Evolutionary conservation across 2,797 vertebrate genomes (phyloP).

Genomic region (Crocodylus rhombifer): DNA sequence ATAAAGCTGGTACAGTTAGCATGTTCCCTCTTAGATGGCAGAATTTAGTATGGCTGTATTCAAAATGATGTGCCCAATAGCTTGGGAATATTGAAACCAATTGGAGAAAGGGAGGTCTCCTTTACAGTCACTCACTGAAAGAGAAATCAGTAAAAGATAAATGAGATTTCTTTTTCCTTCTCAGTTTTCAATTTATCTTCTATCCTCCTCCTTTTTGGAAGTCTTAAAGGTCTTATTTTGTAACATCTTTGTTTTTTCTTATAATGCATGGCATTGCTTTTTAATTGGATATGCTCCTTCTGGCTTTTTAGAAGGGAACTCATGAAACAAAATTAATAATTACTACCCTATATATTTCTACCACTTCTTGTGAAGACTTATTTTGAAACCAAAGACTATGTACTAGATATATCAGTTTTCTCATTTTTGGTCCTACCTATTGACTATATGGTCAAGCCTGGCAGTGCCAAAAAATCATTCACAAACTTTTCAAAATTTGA

Average conservation of each 20-base stretch:
- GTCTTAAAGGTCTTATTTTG: background rate
- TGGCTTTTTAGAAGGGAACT: conserved; percentile 31
- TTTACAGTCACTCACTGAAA: background rate
- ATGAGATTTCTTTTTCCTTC: background rate
- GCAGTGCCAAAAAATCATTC: conserved; percentile 54
- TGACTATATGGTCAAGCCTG: conserved; percentile 37
- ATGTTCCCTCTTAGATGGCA: background rate
- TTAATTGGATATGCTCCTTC: background rate
- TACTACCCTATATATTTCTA: conserved; percentile 57
- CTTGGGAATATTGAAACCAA: background rate
- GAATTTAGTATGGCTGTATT: background rate
- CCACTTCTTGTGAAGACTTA: conserved; percentile 34
- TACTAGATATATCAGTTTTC: background rate
- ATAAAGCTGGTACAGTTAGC: background rate
- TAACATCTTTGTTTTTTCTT: background rate
- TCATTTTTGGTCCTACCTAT: conserved; percentile 63
- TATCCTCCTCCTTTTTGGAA: background rate
- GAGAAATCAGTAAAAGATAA: background rate
- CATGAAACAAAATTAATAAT: conserved; percentile 40
- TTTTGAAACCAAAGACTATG: conserved; percentile 58
- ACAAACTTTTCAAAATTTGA: conserved; percentile 61
- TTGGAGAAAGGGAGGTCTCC: background rate
- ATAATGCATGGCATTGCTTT: background rate
- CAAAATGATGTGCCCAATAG: background rate
- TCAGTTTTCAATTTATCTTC: background rate